These are phyloP conservation scores for Pyxicephalus adspersus DNA, from an alignment of 2,113 vertebrate species.

Conservation along the genomic window DNA sequence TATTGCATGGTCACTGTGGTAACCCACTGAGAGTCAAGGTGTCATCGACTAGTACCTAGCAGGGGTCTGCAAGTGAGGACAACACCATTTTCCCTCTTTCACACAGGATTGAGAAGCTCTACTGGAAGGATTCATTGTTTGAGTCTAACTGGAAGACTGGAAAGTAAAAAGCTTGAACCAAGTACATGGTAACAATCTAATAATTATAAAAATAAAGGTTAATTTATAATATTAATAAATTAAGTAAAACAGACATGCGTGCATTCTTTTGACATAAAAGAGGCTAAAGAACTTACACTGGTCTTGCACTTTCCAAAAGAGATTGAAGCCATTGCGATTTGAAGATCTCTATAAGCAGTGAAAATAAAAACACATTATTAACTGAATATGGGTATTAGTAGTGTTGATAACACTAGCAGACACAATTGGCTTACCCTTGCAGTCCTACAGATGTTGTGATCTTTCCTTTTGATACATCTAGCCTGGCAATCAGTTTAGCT, in stretches of 20 bases:
- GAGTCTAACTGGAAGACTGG: no score
- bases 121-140: no score
- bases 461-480: slow-evolving; percentile 53
- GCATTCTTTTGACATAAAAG: no score
- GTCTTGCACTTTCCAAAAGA: slow-evolving; percentile 49
- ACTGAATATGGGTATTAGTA: no score
- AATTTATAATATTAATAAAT: neutral
- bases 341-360: slow-evolving; percentile 57
- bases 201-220: neutral
- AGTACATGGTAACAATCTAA: no score
- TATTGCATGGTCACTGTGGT: no score
- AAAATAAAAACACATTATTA: neutral
- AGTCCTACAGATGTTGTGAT: slow-evolving; percentile 53
- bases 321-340: slow-evolving; percentile 56
- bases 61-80: no score
- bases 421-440: slow-evolving; percentile 50
- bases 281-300: neutral
- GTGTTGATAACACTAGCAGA: neutral
- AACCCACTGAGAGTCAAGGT: no score
- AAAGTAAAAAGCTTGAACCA: no score
- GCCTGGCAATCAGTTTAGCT: slow-evolving; percentile 58
- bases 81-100: no score
- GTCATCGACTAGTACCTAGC: no score
- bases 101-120: no score
- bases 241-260: neutral